phyloP scores from a whole-genome alignment of 2,888 invertebrate genomes.

The Agriopis aurantiaria region DNA sequence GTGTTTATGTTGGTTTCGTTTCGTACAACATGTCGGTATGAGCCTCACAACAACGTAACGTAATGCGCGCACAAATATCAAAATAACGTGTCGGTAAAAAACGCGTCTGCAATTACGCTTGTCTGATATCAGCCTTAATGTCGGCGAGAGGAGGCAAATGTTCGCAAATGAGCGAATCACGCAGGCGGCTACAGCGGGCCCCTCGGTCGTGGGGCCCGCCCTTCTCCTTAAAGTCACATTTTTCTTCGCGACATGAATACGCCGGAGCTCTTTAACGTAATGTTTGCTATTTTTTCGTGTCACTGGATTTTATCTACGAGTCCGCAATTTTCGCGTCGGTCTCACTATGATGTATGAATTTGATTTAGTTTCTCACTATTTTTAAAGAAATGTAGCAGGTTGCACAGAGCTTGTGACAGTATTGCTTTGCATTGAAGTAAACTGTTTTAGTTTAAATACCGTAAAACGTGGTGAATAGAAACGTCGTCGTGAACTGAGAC shows the following conservation, averaged over 20 bases:
- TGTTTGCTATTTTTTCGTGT: constrained; percentile 22
- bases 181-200: neutral
- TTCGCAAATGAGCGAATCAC: constrained; percentile 16
- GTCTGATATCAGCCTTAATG: constrained; percentile 1
- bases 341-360: neutral
- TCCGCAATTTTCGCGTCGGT: constrained; percentile 2
- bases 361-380: neutral
- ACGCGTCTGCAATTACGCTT: neutral
- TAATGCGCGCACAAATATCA: no score
- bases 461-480: neutral
- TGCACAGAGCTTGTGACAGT: neutral
- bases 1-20: neutral
- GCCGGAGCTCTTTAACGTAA: constrained; percentile 5
- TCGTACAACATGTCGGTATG: neutral
- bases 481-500: no score
- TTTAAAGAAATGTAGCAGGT: neutral
- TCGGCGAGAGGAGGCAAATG: constrained; percentile 1
- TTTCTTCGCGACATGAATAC: constrained; percentile 15
- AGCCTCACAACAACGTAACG: neutral
- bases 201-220: neutral
- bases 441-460: neutral
- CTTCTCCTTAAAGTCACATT: constrained; percentile 12
- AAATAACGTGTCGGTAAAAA: neutral
- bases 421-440: neutral
- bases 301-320: constrained; percentile 25